Evolutionary conservation across 2,797 vertebrate species (phyloP).

Genomic region (Trematomus bernacchii): DNA sequence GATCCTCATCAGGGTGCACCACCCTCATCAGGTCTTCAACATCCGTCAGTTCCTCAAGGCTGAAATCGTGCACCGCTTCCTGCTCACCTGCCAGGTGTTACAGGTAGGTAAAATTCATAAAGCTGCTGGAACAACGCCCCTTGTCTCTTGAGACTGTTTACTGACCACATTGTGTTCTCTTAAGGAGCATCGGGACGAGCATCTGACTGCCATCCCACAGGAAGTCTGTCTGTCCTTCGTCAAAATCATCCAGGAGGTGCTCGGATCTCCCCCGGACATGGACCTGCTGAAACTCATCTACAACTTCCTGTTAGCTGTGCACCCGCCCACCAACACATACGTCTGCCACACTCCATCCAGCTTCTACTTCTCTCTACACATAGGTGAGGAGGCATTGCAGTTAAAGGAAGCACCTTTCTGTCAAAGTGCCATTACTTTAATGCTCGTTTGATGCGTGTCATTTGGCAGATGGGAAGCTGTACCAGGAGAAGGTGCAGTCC

Average conservation of each 20-base stretch:
- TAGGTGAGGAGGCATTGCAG: slow-evolving; percentile 84
- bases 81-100: slow-evolving; percentile 95
- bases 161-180: slow-evolving; percentile 24
- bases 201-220: slow-evolving; percentile 91
- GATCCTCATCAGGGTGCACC: slow-evolving; percentile 93
- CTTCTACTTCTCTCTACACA: slow-evolving; percentile 98
- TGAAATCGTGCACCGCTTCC: slow-evolving; percentile 93
- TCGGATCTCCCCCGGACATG: slow-evolving; percentile 97
- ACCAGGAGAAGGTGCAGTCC: slow-evolving; percentile 96
- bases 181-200: slow-evolving; percentile 95
- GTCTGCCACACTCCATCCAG: slow-evolving; percentile 97
- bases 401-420: slow-evolving; percentile 4
- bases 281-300: slow-evolving; percentile 93
- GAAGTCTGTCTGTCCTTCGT: slow-evolving; percentile 96
- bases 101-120: slow-evolving; percentile 86
- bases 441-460: slow-evolving; percentile 42
- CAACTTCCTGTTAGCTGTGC: slow-evolving; percentile 97
- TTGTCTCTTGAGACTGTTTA: neutral
- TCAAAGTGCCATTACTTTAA: slow-evolving; percentile 18
- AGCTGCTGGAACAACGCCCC: neutral
- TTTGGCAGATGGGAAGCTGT: slow-evolving; percentile 93
- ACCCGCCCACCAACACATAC: slow-evolving; percentile 98
- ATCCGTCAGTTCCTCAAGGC: slow-evolving; percentile 95
- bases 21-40: slow-evolving; percentile 95
- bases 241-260: slow-evolving; percentile 98